Percentiles rank a stretch among this genome's conserved stretches.
These are phyloP conservation scores for Lordiphosa clarofinis DNA, from an alignment of 1,140 invertebrate species.

Conservation along the genomic window DNA sequence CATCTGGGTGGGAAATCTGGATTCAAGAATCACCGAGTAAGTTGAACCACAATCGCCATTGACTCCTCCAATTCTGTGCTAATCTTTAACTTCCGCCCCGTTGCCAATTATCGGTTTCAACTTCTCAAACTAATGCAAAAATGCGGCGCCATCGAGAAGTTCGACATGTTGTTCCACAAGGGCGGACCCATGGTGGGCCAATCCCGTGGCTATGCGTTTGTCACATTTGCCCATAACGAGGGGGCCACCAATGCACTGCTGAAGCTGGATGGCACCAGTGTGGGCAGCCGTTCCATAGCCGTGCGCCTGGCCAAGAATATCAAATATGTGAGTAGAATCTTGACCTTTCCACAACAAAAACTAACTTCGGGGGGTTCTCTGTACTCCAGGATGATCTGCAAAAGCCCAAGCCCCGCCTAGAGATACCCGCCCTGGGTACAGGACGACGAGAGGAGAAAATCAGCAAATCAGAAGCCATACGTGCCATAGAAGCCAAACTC, in stretches of 20 bases:
- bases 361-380: not conserved
- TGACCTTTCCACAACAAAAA: too few relatives aligned
- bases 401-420: constrained; percentile 86
- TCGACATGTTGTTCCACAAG: constrained; percentile 95
- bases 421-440: constrained; percentile 87
- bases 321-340: constrained; percentile 83
- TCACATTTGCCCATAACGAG: constrained; percentile 86
- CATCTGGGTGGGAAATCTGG: constrained; percentile 95
- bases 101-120: constrained; percentile 89
- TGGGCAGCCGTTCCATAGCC: constrained; percentile 87
- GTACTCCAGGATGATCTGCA: constrained; percentile 85
- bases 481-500: constrained; percentile 92
- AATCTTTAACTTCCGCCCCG: constrained; percentile 75
- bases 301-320: constrained; percentile 91
- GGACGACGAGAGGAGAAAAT: constrained; percentile 86
- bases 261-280: constrained; percentile 86
- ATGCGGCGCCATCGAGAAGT: constrained; percentile 94
- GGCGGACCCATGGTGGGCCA: constrained; percentile 92
- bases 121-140: constrained; percentile 96
- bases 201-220: constrained; percentile 95
- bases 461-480: constrained; percentile 89
- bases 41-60: constrained; percentile 78
- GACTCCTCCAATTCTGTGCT: constrained; percentile 31
- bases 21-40: constrained; percentile 94
- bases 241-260: constrained; percentile 82